Percentiles rank a stretch among this genome's conserved stretches.
Conservation (phyloP, 2,888 invertebrate species). For the Nomada hirtipes region DNA sequence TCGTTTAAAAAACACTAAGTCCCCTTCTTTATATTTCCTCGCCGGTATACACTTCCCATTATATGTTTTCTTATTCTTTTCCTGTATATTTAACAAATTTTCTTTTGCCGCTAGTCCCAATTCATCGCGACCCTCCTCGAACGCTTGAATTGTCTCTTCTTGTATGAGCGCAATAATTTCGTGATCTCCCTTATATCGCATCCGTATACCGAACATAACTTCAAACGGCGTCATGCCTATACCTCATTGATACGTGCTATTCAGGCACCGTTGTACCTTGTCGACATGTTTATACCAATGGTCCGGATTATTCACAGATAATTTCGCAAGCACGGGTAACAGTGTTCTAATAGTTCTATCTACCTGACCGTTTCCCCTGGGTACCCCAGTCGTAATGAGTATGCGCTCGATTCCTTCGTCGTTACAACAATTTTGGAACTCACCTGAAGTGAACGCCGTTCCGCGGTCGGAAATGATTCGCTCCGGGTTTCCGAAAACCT, state of each 20-base stretch:
- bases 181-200: neutral
- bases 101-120: neutral
- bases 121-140: neutral
- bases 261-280: neutral
- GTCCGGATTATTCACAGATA: neutral
- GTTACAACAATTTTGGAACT: neutral
- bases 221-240: neutral
- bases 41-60: neutral
- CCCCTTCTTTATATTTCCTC: neutral
- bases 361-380: neutral
- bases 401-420: neutral
- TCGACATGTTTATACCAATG: neutral
- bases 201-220: neutral
- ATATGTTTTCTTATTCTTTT: neutral
- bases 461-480: neutral
- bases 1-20: neutral
- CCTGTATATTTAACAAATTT: neutral
- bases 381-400: neutral
- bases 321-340: neutral
- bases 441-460: neutral
- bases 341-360: neutral
- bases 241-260: neutral
- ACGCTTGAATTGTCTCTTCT: neutral
- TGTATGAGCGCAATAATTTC: neutral
- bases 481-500: constrained; percentile 5